A percentile compares a stretch with the other conserved stretches of the same genome.
phyloP scores from a whole-genome alignment of 2,797 vertebrate genomes.

The Chiloscyllium punctatum region DNA sequence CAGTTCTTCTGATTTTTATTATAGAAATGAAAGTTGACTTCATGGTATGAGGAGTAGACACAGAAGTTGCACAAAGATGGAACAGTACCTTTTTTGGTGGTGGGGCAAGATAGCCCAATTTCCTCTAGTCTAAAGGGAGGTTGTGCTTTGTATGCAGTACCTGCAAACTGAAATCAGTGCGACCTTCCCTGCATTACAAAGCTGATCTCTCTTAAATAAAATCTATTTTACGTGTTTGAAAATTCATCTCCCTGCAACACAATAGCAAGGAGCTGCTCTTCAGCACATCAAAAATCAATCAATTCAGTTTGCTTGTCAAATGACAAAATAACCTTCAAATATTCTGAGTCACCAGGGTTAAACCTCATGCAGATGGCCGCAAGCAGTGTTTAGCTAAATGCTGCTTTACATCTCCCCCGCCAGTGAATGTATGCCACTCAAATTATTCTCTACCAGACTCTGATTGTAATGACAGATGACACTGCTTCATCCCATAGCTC shows the following conservation, averaged over 20 bases:
- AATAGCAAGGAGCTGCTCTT: neutral
- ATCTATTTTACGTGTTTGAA: neutral
- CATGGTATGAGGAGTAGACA: neutral
- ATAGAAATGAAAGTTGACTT: neutral
- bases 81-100: neutral
- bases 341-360: constrained; percentile 18
- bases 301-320: neutral
- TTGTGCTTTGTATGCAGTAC: neutral
- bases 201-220: neutral
- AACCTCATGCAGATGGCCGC: neutral
- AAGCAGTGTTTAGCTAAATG: constrained; percentile 22
- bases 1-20: no score
- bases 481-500: neutral
- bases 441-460: neutral
- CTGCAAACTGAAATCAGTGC: neutral
- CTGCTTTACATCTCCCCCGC: neutral
- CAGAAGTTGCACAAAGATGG: neutral
- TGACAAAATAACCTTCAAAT: constrained; percentile 33
- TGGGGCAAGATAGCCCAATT: neutral
- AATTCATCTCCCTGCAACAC: neutral
- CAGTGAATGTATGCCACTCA: neutral
- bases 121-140: neutral
- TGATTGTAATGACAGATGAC: neutral
- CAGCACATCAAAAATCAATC: constrained; percentile 10
- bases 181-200: neutral